Evolutionary conservation across 1,140 invertebrate species (phyloP), one percentile per base, ranked within the genome.

Genomic region (Trypoxylus dichotomus): DNA sequence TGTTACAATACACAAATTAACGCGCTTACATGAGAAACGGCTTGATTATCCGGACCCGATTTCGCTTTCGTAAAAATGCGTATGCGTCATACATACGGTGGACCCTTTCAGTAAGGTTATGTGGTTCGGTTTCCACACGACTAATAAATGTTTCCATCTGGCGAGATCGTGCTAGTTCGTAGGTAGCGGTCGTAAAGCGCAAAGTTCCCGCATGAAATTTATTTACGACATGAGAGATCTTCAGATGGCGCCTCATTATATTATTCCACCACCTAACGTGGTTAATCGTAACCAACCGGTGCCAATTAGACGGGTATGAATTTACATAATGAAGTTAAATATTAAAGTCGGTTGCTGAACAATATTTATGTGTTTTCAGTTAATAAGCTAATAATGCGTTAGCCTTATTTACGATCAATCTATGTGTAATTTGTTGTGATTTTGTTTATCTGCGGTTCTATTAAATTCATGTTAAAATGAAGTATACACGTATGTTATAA

Each of bases 131-230:
- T 54, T 54, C 47, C 5, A 6, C 15, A 19, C 47, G 19, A 19
- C 47, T 54, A 54, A 54, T 19, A 54, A 54, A 54, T 5, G 47
- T 54, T 54, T 19, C 11, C 47, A 54, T 54, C 47, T n/a, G 19
- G 15, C 19, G 47, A 54, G 47, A 19, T 54, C 19, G 47, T 54
- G 19, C 13, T 68, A 68, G 60, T 68, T 68, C 24, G 60, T 68
- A 68, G 21, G 19, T 68, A 27, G 19, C 19, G 7, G 60, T 24
- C 19, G 24, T 68, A 68, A 68, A 68, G 60, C 24, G 24, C 24
- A 68, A 24, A 68, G 60, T 68, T 68, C 27, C 60, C 60, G 27
- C 60, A 68, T 68, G 60, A 68, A 68, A 68, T 68, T 54, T 68
- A 68, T 68, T 68, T 68, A 68, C 60, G 60, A 68, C 60, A 68